phyloP scores from a whole-genome alignment of 1,140 invertebrate species.

The Papilio polytes region DNA sequence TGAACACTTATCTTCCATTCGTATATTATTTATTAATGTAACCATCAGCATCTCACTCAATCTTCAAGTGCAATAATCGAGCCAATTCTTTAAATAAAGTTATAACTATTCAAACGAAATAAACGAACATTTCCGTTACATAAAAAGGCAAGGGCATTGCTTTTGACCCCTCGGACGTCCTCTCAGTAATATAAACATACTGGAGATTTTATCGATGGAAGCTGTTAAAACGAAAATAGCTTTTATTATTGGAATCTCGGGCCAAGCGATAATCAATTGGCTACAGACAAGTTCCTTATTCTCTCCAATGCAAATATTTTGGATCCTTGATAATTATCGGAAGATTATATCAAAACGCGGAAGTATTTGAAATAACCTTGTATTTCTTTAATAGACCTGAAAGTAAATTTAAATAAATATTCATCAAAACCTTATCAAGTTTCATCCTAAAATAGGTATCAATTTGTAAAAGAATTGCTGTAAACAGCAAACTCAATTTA shows the following conservation, averaged over 20 bases:
- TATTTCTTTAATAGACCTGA: background rate
- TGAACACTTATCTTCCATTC: background rate
- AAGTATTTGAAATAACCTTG: background rate
- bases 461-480: too few relatives aligned
- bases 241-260: conserved; percentile 34
- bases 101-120: background rate
- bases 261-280: conserved; percentile 33
- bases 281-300: conserved; percentile 23
- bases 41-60: background rate
- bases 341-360: background rate
- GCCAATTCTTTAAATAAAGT: conserved; percentile 8
- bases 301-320: conserved; percentile 38
- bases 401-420: background rate
- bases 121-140: conserved; percentile 22
- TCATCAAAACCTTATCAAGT: background rate
- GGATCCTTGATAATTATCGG: conserved; percentile 22
- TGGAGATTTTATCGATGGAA: conserved; percentile 32
- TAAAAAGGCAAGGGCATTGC: conserved; percentile 3
- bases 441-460: background rate
- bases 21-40: background rate
- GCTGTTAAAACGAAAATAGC: conserved; percentile 38
- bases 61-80: background rate
- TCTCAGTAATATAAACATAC: conserved; percentile 26
- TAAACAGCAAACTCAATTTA: too few relatives aligned
- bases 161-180: conserved; percentile 37